These are phyloP conservation scores for Micrastur ruficollis DNA, from an alignment of 2,797 vertebrate genomes.

Conservation along the genomic window DNA sequence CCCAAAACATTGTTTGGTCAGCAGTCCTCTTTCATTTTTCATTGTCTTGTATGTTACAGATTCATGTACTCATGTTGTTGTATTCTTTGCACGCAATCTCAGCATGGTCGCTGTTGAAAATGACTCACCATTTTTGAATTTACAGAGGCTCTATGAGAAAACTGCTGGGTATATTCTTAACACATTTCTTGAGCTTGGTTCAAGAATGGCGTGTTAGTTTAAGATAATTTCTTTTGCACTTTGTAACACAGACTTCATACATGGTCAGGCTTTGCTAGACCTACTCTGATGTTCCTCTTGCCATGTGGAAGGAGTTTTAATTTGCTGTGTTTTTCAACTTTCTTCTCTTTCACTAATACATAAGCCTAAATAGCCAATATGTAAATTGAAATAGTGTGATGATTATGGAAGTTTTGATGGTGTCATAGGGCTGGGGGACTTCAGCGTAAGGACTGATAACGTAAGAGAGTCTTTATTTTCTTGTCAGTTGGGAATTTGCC, in stretches of 20 bases:
- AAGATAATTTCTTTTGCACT: not conserved
- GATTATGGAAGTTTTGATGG: not conserved
- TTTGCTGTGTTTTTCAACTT: not conserved
- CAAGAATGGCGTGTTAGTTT: not conserved
- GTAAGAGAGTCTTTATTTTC: not conserved
- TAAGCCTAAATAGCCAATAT: not conserved
- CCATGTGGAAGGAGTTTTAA: not conserved
- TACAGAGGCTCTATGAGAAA: not conserved
- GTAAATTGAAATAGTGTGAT: not conserved
- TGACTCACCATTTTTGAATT: not conserved
- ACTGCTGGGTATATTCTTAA: not conserved
- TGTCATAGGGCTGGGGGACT: not conserved
- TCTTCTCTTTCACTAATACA: not conserved
- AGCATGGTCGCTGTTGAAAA: not conserved
- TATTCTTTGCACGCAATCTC: not conserved
- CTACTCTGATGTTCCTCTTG: not conserved
- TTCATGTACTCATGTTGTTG: not conserved
- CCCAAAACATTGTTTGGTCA: not conserved
- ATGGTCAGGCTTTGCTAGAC: not conserved
- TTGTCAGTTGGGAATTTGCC: not conserved
- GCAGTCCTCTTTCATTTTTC: not conserved
- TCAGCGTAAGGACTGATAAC: not conserved
- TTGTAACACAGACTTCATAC: not conserved
- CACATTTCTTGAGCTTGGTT: not conserved
- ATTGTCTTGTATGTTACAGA: not conserved